These are phyloP conservation scores for Semicossyphus pulcher DNA, from an alignment of 2,113 vertebrate genomes.

Conservation along the genomic window DNA sequence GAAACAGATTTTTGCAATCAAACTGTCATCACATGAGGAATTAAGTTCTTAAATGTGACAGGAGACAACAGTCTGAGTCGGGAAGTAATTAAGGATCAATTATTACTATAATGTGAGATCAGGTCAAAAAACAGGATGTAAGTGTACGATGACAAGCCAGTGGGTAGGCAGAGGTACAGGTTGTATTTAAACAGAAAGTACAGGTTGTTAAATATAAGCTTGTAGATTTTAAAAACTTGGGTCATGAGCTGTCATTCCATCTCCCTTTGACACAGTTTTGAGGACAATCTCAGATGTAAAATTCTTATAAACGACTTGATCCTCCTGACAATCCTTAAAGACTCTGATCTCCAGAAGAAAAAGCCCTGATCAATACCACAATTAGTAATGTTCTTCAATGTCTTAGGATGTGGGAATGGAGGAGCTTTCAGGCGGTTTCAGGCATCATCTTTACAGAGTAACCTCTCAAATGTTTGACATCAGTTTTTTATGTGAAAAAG, in stretches of 20 bases:
- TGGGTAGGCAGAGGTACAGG: too few species aligned
- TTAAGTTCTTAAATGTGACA: not conserved
- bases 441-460: too few species aligned
- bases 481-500: too few species aligned
- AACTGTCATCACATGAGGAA: too few species aligned
- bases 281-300: not conserved
- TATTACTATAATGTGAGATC: not conserved
- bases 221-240: not conserved
- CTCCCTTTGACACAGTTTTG: not conserved
- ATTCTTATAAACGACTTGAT: not conserved
- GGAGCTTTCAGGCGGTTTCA: too few species aligned
- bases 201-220: slow-evolving; percentile 4
- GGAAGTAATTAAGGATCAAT: not conserved
- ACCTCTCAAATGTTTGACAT: too few species aligned
- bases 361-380: not conserved
- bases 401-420: too few species aligned
- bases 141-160: not conserved
- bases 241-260: too few species aligned
- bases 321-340: not conserved
- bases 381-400: too few species aligned
- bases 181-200: not conserved
- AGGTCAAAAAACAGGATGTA: not conserved
- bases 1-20: too few species aligned
- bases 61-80: not conserved
- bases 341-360: not conserved